Evolutionary conservation across 2,888 invertebrate genomes (phyloP).

Genomic region (Ophraella communa): DNA sequence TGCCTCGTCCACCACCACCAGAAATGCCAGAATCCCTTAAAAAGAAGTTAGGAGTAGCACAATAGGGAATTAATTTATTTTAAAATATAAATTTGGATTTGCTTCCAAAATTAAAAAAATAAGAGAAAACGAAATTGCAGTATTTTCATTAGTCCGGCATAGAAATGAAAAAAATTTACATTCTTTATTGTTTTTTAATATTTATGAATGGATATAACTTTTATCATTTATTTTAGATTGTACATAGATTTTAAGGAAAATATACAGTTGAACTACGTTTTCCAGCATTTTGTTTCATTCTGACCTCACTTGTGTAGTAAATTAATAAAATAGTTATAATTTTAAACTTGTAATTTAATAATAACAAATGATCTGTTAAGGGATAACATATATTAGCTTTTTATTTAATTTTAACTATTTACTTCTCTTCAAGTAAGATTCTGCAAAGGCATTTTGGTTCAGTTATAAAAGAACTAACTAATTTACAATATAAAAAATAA

Average conservation of each 20-base stretch:
- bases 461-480: too few species aligned
- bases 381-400: too few species aligned
- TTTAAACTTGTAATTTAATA: too few species aligned
- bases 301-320: too few species aligned
- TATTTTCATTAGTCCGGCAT: conserved; percentile 37
- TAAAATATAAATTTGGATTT: conserved; percentile 14
- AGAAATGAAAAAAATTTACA: conserved; percentile 12
- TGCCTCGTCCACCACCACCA: conserved; percentile 96
- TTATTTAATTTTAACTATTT: too few species aligned
- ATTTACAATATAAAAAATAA: too few species aligned
- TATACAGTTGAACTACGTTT: conserved; percentile 27
- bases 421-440: too few species aligned
- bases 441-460: too few species aligned
- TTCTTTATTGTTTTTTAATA: conserved; percentile 32
- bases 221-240: conserved; percentile 44
- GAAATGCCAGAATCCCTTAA: conserved; percentile 93
- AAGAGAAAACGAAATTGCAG: conserved; percentile 30
- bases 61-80: conserved; percentile 25
- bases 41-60: conserved; percentile 67
- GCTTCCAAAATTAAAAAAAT: background rate
- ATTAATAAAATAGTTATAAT: too few species aligned
- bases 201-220: conserved; percentile 31
- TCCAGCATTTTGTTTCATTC: background rate
- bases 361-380: too few species aligned
- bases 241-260: conserved; percentile 40